phyloP scores from a whole-genome alignment of 2,113 vertebrate species.

The Leptodactylus fuscus region DNA sequence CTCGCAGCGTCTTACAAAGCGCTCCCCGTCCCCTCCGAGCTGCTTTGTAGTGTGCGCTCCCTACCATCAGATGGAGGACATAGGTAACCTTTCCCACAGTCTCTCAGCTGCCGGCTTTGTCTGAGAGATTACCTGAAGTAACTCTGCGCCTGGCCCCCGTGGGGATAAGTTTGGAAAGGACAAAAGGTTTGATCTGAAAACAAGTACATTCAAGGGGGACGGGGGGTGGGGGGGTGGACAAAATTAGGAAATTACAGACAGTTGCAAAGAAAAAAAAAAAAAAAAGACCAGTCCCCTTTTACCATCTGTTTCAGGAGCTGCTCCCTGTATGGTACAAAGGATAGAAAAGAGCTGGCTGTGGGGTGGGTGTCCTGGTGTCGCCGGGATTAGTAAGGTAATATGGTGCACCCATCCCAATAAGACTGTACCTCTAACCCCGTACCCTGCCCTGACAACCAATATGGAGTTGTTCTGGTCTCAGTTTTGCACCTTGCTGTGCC shows the following conservation, averaged over 20 bases:
- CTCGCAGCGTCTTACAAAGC: slow-evolving; percentile 59
- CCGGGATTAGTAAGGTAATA: slow-evolving; percentile 2
- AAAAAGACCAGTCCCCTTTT: background rate
- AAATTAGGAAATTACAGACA: slow-evolving; percentile 53
- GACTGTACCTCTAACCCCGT: background rate
- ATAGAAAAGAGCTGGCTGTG: background rate
- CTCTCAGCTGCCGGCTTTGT: background rate
- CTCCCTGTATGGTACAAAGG: slow-evolving; percentile 7
- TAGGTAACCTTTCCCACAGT: slow-evolving; percentile 26
- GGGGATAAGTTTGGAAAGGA: slow-evolving; percentile 48
- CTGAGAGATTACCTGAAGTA: slow-evolving; percentile 39
- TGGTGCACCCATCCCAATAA: background rate
- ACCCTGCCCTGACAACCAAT: background rate
- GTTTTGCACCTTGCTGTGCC: background rate
- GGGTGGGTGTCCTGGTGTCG: background rate
- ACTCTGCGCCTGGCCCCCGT: slow-evolving; percentile 44
- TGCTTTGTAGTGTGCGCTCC: slow-evolving; percentile 1
- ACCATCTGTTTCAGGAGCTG: slow-evolving; percentile 33
- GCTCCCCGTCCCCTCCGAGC: slow-evolving; percentile 42
- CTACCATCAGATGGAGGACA: background rate
- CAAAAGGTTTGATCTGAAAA: slow-evolving; percentile 56
- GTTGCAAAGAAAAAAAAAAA: slow-evolving; percentile 27
- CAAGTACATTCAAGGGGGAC: slow-evolving; percentile 34
- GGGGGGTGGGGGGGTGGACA: background rate
- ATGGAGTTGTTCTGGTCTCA: background rate